Percentiles rank a stretch among this genome's conserved stretches.
Conservation (phyloP, 1,140 invertebrate species). For the Drosophila parabipectinata region DNA sequence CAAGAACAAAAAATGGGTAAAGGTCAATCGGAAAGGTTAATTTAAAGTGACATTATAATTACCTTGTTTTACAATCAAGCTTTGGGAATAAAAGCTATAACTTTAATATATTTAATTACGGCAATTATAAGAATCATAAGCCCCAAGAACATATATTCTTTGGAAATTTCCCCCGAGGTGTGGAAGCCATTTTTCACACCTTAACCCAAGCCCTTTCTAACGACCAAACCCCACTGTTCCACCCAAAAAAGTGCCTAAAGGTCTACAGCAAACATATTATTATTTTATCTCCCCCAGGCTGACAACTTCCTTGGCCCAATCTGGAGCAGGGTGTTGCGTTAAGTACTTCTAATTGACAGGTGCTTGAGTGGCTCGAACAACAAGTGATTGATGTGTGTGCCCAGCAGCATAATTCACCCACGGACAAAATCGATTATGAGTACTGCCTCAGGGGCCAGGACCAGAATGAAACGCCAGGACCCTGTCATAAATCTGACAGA, state of each 20-base stretch:
- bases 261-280: slow-evolving; percentile 11
- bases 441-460: no score
- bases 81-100: no score
- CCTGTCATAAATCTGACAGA: slow-evolving; percentile 72
- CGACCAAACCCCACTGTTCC: background rate
- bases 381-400: slow-evolving; percentile 38
- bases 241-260: background rate
- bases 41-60: slow-evolving; percentile 59
- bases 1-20: slow-evolving; percentile 34
- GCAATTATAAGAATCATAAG: background rate
- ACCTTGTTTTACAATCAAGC: slow-evolving; percentile 4
- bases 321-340: slow-evolving; percentile 10
- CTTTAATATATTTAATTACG: background rate
- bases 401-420: slow-evolving; percentile 33
- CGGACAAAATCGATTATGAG: slow-evolving; percentile 48
- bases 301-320: slow-evolving; percentile 19
- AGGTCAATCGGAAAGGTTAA: slow-evolving; percentile 21
- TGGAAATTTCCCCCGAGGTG: background rate
- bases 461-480: slow-evolving; percentile 24
- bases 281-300: slow-evolving; percentile 25
- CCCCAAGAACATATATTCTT: background rate
- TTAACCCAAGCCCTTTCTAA: background rate
- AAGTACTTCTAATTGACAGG: slow-evolving; percentile 44
- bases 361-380: slow-evolving; percentile 28
- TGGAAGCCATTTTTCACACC: background rate